A percentile compares a stretch with the other conserved stretches of the same genome.
Conservation (phyloP, 2,797 vertebrate genomes). For the Brotula barbata region DNA sequence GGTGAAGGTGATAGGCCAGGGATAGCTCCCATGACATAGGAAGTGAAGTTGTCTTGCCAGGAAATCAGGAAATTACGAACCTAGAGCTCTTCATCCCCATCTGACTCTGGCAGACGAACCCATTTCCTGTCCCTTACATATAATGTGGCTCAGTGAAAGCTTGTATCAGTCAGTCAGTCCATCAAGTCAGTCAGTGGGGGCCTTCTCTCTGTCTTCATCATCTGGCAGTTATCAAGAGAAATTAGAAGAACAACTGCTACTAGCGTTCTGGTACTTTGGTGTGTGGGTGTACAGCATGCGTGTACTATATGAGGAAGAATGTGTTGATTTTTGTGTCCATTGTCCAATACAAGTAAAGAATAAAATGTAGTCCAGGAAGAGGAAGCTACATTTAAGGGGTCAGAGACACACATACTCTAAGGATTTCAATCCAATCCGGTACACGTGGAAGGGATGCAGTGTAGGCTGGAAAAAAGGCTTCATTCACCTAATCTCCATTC, state of each 20-base stretch:
- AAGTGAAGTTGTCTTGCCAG: constrained; percentile 50
- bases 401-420: constrained; percentile 38
- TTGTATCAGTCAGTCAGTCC: constrained; percentile 32
- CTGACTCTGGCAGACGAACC: constrained; percentile 29
- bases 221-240: constrained; percentile 78
- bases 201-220: constrained; percentile 52
- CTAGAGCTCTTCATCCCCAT: constrained; percentile 20
- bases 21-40: constrained; percentile 50
- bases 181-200: constrained; percentile 23
- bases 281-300: constrained; percentile 3
- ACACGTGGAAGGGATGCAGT: constrained; percentile 21
- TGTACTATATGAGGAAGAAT: constrained; percentile 15
- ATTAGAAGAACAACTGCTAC: constrained; percentile 70
- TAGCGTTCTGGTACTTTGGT: constrained; percentile 28
- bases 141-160: constrained; percentile 14
- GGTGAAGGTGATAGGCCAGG: constrained; percentile 35
- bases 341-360: constrained; percentile 52
- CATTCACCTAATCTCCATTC: constrained; percentile 37
- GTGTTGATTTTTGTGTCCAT: constrained; percentile 6
- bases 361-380: constrained; percentile 58
- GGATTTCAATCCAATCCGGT: constrained; percentile 29
- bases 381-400: constrained; percentile 63
- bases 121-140: constrained; percentile 55
- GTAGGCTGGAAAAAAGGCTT: constrained; percentile 20
- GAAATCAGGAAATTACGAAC: constrained; percentile 56